Conservation (phyloP, 37 sponge, comb jelly and placozoan genomes). For the Axinella damicornis region DNA sequence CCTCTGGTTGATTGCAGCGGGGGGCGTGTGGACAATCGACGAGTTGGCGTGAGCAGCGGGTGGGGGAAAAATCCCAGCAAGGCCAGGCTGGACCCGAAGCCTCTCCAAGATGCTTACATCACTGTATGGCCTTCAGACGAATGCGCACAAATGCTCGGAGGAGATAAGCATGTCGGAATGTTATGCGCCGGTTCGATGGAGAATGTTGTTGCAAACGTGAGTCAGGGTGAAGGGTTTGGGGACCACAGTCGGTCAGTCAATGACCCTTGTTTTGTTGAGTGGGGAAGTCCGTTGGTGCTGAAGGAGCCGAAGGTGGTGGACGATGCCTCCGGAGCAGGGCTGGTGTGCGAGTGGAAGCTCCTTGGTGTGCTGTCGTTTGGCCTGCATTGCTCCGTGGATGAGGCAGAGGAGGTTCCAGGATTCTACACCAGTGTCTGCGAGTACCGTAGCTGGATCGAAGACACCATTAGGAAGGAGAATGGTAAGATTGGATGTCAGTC, state of each 20-base stretch:
- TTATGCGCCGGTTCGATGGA: neutral
- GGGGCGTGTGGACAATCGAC: neutral
- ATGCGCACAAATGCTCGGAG: neutral
- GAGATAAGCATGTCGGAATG: neutral
- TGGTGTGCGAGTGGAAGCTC: conserved; percentile 22
- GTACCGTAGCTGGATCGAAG: neutral
- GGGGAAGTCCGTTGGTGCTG: conserved; percentile 1
- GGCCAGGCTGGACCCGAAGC: neutral
- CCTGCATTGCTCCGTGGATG: neutral
- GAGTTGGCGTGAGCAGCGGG: neutral
- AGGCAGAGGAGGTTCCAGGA: neutral
- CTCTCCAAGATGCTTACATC: conserved; percentile 4
- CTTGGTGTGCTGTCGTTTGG: conserved; percentile 11
- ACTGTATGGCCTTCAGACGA: neutral
- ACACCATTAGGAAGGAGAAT: neutral
- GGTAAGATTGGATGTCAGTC: too few species aligned
- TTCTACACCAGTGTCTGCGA: neutral
- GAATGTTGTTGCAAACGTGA: neutral
- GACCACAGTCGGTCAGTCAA: neutral
- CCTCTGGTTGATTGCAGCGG: neutral
- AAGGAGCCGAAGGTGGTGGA: neutral
- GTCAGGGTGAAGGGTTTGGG: neutral
- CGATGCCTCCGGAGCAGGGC: neutral
- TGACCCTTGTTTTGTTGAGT: conserved; percentile 3
- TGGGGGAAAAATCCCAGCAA: neutral